phyloP scores from a whole-genome alignment of 2,113 vertebrate genomes.

The Indicator maculatus region DNA sequence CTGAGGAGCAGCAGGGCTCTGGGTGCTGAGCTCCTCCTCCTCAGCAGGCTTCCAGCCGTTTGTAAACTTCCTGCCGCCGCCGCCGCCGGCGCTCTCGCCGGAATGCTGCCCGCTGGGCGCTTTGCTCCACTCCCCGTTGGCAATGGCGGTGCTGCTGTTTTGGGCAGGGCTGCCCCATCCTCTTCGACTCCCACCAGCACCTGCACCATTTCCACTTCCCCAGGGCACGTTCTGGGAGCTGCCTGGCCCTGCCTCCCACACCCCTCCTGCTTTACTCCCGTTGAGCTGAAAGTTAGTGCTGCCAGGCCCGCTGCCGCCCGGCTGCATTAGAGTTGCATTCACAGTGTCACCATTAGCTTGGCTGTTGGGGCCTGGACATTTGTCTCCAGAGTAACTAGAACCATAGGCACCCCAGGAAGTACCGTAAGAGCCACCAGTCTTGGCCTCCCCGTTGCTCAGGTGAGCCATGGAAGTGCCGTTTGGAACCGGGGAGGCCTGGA shows the following conservation, averaged over 20 bases:
- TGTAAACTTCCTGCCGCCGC: conserved; percentile 84
- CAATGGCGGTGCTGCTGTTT: conserved; percentile 79
- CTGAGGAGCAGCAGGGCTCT: conserved; percentile 68
- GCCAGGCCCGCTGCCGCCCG: conserved; percentile 82
- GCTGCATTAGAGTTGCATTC: conserved; percentile 94
- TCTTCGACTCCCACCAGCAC: conserved; percentile 81
- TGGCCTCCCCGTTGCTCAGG: conserved; percentile 86
- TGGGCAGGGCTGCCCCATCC: conserved; percentile 86
- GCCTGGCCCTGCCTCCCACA: conserved; percentile 87
- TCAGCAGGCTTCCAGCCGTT: conserved; percentile 93
- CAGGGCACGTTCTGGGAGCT: conserved; percentile 82
- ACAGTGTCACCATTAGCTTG: conserved; percentile 95
- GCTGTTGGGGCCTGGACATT: conserved; percentile 84
- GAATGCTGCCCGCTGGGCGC: conserved; percentile 86
- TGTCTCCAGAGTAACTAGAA: conserved; percentile 90
- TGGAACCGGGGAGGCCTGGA: conserved; percentile 85
- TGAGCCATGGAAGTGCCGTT: conserved; percentile 90
- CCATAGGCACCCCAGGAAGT: conserved; percentile 87
- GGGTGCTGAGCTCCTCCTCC: conserved; percentile 83
- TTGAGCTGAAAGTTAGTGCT: conserved; percentile 88
- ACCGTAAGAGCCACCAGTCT: conserved; percentile 84
- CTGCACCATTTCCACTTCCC: conserved; percentile 76
- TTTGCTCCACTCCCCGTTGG: conserved; percentile 89
- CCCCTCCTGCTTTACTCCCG: conserved; percentile 81
- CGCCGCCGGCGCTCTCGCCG: conserved; percentile 77